A percentile compares a stretch with the other conserved stretches of the same genome.
phyloP scores from a whole-genome alignment of 2,888 invertebrate species.

The Meloe dianella region DNA sequence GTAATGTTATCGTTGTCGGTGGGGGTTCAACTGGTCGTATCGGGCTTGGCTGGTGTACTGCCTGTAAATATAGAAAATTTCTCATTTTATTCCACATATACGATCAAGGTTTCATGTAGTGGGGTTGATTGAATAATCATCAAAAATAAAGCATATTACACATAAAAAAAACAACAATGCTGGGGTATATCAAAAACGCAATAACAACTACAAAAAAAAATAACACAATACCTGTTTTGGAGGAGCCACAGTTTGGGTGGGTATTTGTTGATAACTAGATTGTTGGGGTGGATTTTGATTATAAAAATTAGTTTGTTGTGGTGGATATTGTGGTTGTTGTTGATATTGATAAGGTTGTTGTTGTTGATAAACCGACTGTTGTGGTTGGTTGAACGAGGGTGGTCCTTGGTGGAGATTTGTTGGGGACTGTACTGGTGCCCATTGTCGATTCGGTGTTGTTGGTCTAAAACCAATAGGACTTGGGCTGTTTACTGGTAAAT shows the following conservation, averaged over 20 bases:
- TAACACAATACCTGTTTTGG: conserved; percentile 26
- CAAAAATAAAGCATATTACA: not conserved
- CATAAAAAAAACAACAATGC: not conserved
- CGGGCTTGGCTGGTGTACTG: conserved; percentile 30
- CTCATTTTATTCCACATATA: conserved; percentile 18
- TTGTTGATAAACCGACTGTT: conserved; percentile 34
- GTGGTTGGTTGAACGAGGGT: conserved; percentile 16
- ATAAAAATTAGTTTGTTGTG: conserved; percentile 19
- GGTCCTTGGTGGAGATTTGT: conserved; percentile 45
- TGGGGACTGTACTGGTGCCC: conserved; percentile 62
- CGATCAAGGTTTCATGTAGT: not conserved
- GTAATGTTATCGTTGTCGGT: conserved; percentile 73
- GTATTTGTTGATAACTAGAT: conserved; percentile 30
- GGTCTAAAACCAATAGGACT: conserved; percentile 49
- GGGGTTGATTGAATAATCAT: not conserved
- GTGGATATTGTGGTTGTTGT: conserved; percentile 36
- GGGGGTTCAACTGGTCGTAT: conserved; percentile 65
- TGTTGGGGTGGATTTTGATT: conserved; percentile 26
- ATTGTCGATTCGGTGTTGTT: conserved; percentile 55
- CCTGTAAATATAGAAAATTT: conserved; percentile 38
- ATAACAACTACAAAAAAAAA: not conserved
- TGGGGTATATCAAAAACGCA: not conserved
- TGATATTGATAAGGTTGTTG: conserved; percentile 33
- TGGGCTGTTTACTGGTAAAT: conserved; percentile 54
- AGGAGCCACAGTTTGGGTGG: conserved; percentile 26